Percentiles rank a stretch among this genome's conserved stretches.
These are phyloP conservation scores for Apocheima hispidaria DNA, from an alignment of 2,888 invertebrate species.

Conservation along the genomic window DNA sequence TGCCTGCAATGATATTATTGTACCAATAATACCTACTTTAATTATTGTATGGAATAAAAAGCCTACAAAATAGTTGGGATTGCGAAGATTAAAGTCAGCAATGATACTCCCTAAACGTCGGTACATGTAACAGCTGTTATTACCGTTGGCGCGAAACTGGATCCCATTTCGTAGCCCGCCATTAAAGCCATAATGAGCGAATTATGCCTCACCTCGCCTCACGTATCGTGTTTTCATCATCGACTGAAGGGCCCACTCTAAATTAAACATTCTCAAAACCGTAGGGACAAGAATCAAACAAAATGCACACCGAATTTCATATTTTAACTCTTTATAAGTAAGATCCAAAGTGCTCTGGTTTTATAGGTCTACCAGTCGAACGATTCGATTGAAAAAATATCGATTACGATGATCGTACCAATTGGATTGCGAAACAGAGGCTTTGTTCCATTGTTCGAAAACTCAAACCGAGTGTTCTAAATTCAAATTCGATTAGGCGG, in stretches of 20 bases:
- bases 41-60: not conserved
- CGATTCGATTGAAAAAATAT: constrained; percentile 54
- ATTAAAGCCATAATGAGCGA: constrained; percentile 72
- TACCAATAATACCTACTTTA: too few relatives aligned
- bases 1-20: too few relatives aligned
- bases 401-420: constrained; percentile 61
- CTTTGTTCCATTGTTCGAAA: constrained; percentile 60
- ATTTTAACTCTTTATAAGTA: constrained; percentile 1
- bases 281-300: constrained; percentile 18
- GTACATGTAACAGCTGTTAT: constrained; percentile 54
- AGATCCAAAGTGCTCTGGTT: constrained; percentile 18
- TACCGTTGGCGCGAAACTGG: constrained; percentile 62
- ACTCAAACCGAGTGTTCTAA: constrained; percentile 48
- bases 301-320: constrained; percentile 4
- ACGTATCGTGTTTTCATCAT: constrained; percentile 73
- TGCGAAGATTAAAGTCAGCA: constrained; percentile 14
- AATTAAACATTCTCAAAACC: constrained; percentile 25
- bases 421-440: constrained; percentile 56
- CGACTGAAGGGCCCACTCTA: constrained; percentile 51
- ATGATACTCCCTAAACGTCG: constrained; percentile 42
- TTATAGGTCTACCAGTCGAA: constrained; percentile 11
- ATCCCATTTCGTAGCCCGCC: constrained; percentile 65
- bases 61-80: not conserved
- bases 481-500: constrained; percentile 46
- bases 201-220: constrained; percentile 65